Evolutionary conservation across 2,888 invertebrate genomes (phyloP).

Genomic region (Platycnemis pennipes): DNA sequence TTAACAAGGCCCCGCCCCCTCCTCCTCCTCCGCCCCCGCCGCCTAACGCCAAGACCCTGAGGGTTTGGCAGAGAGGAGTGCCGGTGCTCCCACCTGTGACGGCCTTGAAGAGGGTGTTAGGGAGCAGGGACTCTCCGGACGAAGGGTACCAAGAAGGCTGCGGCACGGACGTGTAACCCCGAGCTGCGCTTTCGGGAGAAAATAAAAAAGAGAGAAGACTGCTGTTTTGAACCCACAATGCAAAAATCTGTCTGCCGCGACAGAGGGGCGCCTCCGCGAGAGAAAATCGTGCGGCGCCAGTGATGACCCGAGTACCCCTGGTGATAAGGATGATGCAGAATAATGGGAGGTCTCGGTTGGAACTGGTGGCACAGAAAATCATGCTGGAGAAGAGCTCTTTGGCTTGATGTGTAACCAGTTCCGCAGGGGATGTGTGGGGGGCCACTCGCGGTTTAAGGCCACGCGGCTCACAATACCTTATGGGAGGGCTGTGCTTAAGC

Average conservation of each 20-base stretch:
- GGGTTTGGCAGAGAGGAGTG: slow-evolving; percentile 71
- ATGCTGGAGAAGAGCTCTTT: background rate
- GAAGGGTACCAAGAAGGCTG: slow-evolving; percentile 94
- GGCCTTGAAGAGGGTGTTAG: slow-evolving; percentile 81
- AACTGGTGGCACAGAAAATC: background rate
- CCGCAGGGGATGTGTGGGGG: background rate
- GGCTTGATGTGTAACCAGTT: background rate
- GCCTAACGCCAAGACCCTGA: slow-evolving; percentile 67
- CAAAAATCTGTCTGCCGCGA: slow-evolving; percentile 8
- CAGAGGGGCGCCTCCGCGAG: background rate
- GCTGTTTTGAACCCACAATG: slow-evolving; percentile 37
- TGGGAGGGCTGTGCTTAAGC: background rate
- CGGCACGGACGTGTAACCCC: slow-evolving; percentile 85
- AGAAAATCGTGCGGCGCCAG: background rate
- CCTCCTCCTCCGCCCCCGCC: slow-evolving; percentile 45
- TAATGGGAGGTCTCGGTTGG: background rate
- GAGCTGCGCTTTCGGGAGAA: background rate
- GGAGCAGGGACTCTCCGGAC: slow-evolving; percentile 81
- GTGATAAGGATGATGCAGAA: background rate
- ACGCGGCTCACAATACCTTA: background rate
- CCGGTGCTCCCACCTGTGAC: slow-evolving; percentile 74
- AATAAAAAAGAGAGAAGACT: slow-evolving; percentile 29
- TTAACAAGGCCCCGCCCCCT: slow-evolving; percentile 5
- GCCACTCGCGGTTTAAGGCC: background rate
- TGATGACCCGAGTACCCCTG: background rate